Evolutionary conservation across 30 jellyfish, hydroid and myxozoan genomes (phyloP), one percentile per base, ranked within the genome.

Genomic region (Catostylus mosaicus): DNA sequence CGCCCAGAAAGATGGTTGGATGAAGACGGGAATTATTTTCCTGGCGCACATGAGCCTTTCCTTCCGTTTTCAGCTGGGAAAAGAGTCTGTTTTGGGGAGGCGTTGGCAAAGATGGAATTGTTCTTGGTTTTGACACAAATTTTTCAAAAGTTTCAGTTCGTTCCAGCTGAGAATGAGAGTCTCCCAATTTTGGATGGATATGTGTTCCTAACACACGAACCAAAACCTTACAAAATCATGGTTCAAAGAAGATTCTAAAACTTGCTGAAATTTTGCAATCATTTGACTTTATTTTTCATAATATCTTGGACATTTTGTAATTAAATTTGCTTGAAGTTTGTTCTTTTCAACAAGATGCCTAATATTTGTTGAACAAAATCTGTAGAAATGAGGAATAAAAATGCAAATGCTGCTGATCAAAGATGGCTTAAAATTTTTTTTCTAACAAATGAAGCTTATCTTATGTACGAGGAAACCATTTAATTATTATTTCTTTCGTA

Each of bases 1-100:
- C 88, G 67, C 48, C 88, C 88, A 4, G 88, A 77, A 22, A 32
- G 88, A 60, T 67, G 90, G 90, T 65, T 80, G 27, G 90, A 80
- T 64, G 67, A 47, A 16, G 73, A 80, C 3, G 90, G 90, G 8
- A 43, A 46, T 10, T 80, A 22, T 31, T 32, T 45, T 37, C 75
- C 83, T 0, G 75, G 76, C 2, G 67, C 63, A 10, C 75, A 80
- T 23, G 43, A 64, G 20, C 57, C 83, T 0, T 80, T 80, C 38
- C 74, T 80, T 4, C 90, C 90, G 16, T 80, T 80, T 47, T 80
- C 90, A 9, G 82, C 90, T 18, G 90, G 90, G 20, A 65, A 67
- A 38, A 65, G 90, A 45, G 90, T 80, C 19, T 80, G 90, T 67
- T 64, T 80, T 9, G 90, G 90, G 43, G 90, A 65, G 26, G 73